Base-by-base conservation (phyloP, 2,888 invertebrate genomes). In the Argyra leucocephala region DNA sequence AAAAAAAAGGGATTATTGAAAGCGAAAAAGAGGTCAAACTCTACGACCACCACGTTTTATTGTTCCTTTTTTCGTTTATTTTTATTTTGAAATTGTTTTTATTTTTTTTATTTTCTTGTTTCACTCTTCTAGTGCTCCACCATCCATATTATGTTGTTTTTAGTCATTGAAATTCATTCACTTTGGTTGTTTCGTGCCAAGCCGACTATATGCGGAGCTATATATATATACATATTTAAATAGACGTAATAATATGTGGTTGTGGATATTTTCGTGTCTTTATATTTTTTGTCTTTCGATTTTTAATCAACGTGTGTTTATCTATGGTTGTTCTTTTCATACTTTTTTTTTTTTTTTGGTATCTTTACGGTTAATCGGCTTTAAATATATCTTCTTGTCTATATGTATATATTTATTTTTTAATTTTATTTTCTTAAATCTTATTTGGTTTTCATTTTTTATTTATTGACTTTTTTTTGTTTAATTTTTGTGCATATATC, bases 1-100 rank as follows among this genome's bases (percentile, higher is more conserved):
- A 48, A n/a, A 15, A 12, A n/a, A 48, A 37, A 37, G 12, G 15
- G 15, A 48, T 48, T 48, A 48, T 48, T 48, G 48, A 48, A 48
- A 48, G 48, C 48, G 48, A 48, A n/a, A 48, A 48, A 48, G 48
- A 48, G 48, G 48, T 48, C 48, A 48, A 48, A 48, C 48, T 48
- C 48, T 48, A 15, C 48, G 48, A 48, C 48, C 48, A 48, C 48
- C 48, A 48, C 48, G 48, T 48, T 48, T 48, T n/a, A 1, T 18
- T n/a, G 48, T 48, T 12, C 7, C 26, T 6, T 37, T 37, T 12
- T 10, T 15, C 3, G 3, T 3, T 37, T 9, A 37, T 37, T n/a
- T 18, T 48, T 48, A 12, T 48, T 18, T 18, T 48, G 10, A 6
- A 7, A 10, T 31, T 6, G 2, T 31, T 31, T 2, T 31, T 31